These are phyloP conservation scores for Masnerella sp. DNA, from an alignment of 2,888 invertebrate species.

Conservation along the genomic window DNA sequence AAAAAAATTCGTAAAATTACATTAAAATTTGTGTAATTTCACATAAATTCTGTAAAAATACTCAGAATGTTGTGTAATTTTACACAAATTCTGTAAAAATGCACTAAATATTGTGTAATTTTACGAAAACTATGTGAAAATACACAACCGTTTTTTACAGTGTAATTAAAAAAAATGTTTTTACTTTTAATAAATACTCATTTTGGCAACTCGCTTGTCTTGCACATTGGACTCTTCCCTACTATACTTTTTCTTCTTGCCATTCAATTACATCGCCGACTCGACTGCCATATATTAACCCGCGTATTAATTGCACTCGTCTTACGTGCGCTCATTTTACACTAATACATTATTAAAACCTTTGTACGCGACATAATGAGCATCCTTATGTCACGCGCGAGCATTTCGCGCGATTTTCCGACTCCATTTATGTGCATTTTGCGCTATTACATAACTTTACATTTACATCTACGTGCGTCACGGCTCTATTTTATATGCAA, in stretches of 20 bases:
- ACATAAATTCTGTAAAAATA: no score
- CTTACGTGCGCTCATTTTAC: slow-evolving; percentile 27
- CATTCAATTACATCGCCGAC: slow-evolving; percentile 13
- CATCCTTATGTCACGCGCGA: slow-evolving; percentile 29
- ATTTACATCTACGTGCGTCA: slow-evolving; percentile 25
- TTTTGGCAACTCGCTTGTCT: slow-evolving; percentile 3
- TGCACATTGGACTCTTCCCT: slow-evolving; percentile 13
- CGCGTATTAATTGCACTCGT: slow-evolving; percentile 28
- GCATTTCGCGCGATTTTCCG: slow-evolving; percentile 33
- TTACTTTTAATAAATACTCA: slow-evolving; percentile 25
- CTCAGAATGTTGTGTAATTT: no score
- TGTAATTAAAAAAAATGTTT: no score
- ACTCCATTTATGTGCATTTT: slow-evolving; percentile 35
- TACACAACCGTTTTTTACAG: slow-evolving; percentile 4
- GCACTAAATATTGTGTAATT: no score
- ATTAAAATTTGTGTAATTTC: no score
- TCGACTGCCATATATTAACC: slow-evolving; percentile 8
- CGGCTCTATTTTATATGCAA: slow-evolving; percentile 30
- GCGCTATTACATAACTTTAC: slow-evolving; percentile 25
- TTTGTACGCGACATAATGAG: slow-evolving; percentile 32
- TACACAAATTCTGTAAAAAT: no score
- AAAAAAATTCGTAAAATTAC: no score
- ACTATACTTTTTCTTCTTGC: neutral
- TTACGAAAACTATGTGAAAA: no score
- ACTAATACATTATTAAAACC: slow-evolving; percentile 39